phyloP scores from a whole-genome alignment of 2,888 invertebrate species.

The Heliconius aoede region DNA sequence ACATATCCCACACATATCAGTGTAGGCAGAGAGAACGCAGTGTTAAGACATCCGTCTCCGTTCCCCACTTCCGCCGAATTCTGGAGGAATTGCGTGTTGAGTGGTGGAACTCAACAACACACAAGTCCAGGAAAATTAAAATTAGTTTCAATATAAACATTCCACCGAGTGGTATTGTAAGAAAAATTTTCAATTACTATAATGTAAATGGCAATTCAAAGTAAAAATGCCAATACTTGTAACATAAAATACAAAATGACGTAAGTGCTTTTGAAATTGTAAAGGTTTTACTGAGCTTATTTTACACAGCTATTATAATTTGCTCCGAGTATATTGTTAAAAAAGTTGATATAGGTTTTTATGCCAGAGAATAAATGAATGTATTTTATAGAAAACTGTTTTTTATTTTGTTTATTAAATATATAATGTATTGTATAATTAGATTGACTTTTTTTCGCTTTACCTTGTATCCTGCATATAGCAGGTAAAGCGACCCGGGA shows the following conservation, averaged over 20 bases:
- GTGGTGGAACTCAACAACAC: no score
- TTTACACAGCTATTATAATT: slow-evolving; percentile 7
- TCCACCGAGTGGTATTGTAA: not conserved
- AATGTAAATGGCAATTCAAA: slow-evolving; percentile 3
- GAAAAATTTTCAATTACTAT: not conserved
- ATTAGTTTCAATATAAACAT: not conserved
- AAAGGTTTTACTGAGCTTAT: not conserved
- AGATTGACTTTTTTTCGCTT: not conserved
- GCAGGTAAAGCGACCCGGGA: no score
- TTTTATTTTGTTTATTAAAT: not conserved
- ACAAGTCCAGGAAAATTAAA: not conserved
- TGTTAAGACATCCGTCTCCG: no score
- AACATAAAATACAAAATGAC: not conserved
- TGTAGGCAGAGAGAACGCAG: no score
- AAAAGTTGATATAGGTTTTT: not conserved
- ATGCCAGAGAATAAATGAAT: not conserved
- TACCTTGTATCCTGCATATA: not conserved
- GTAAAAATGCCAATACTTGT: not conserved
- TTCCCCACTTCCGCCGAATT: no score
- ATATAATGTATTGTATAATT: not conserved
- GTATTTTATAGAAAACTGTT: not conserved
- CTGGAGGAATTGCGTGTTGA: no score
- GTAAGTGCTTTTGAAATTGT: not conserved
- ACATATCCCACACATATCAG: no score
- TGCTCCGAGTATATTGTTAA: not conserved